Conservation (phyloP, 1,140 invertebrate genomes). For the Drosophila pectinifera region DNA sequence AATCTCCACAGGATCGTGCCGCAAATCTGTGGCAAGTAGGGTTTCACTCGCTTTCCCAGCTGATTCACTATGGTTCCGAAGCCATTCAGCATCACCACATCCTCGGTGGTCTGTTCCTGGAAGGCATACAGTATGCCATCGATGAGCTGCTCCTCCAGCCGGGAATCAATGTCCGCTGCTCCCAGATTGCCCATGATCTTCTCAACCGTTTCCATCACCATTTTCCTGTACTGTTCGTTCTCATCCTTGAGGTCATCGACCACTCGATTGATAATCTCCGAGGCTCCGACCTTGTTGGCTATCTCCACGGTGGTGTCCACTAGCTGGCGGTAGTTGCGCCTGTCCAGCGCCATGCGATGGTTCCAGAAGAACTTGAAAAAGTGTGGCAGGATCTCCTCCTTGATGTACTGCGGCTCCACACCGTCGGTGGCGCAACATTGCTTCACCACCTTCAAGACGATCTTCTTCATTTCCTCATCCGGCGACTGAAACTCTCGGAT, state of each 20-base stretch:
- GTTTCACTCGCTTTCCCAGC: constrained; percentile 98
- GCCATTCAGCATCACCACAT: constrained; percentile 99
- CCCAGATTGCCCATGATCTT: constrained; percentile 99
- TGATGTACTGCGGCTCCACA: constrained; percentile 99
- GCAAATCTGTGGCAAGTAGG: constrained; percentile 99
- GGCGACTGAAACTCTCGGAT: constrained; percentile 99
- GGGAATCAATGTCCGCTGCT: constrained; percentile 98
- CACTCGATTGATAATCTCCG: constrained; percentile 99
- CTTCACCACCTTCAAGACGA: constrained; percentile 99
- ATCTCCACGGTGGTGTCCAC: constrained; percentile 99
- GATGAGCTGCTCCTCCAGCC: constrained; percentile 99
- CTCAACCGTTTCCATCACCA: constrained; percentile 99
- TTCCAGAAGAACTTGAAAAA: constrained; percentile 99
- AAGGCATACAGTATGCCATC: constrained; percentile 99
- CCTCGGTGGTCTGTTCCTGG: constrained; percentile 99
- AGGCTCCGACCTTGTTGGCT: constrained; percentile 99
- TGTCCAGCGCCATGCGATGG: constrained; percentile 99
- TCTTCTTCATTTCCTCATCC: constrained; percentile 99
- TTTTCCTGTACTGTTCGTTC: constrained; percentile 99
- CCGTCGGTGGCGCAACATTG: constrained; percentile 99
- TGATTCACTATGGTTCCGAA: constrained; percentile 99
- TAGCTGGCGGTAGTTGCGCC: constrained; percentile 98
- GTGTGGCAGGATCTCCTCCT: constrained; percentile 99
- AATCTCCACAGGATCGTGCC: constrained; percentile 99
- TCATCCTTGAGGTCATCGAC: constrained; percentile 99